Conservation (phyloP, 2,113 vertebrate species). For the Amblyopsis rosae region DNA sequence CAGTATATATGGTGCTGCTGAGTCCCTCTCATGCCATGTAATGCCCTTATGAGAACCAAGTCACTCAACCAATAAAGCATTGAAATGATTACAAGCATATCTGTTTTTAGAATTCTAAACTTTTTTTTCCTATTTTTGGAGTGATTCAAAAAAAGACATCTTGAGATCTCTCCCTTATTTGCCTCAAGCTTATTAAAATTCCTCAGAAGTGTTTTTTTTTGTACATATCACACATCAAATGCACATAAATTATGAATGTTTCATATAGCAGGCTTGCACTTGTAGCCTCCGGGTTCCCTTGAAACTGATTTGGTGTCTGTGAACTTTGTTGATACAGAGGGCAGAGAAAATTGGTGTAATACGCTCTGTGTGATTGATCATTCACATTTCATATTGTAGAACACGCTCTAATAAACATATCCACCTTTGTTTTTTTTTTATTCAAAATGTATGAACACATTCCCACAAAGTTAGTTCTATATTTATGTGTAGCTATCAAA, state of each 20-base stretch:
- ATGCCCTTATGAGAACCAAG: conserved; percentile 69
- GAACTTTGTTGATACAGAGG: conserved; percentile 79
- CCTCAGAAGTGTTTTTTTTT: conserved; percentile 71
- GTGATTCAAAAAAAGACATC: conserved; percentile 65
- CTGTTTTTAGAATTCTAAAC: conserved; percentile 51
- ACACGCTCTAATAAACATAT: conserved; percentile 73
- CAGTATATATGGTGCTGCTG: conserved; percentile 67
- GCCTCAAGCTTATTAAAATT: conserved; percentile 81
- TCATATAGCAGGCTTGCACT: conserved; percentile 76
- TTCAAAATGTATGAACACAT: conserved; percentile 64
- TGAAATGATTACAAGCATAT: conserved; percentile 66
- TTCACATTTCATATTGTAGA: conserved; percentile 67
- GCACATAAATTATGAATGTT: conserved; percentile 84
- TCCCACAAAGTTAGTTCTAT: conserved; percentile 51
- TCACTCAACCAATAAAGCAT: conserved; percentile 74
- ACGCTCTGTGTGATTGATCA: conserved; percentile 74
- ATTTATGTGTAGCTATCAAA: conserved; percentile 44
- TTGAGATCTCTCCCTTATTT: conserved; percentile 65
- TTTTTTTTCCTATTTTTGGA: conserved; percentile 59
- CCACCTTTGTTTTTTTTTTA: conserved; percentile 67
- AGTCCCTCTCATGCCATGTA: conserved; percentile 60
- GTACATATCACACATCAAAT: conserved; percentile 84
- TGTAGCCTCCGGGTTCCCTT: conserved; percentile 79
- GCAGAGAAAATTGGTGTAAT: conserved; percentile 80
- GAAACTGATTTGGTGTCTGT: conserved; percentile 79